Evolutionary conservation across 2,113 vertebrate species (phyloP).

Genomic region (Myrmophylax atrothorax): DNA sequence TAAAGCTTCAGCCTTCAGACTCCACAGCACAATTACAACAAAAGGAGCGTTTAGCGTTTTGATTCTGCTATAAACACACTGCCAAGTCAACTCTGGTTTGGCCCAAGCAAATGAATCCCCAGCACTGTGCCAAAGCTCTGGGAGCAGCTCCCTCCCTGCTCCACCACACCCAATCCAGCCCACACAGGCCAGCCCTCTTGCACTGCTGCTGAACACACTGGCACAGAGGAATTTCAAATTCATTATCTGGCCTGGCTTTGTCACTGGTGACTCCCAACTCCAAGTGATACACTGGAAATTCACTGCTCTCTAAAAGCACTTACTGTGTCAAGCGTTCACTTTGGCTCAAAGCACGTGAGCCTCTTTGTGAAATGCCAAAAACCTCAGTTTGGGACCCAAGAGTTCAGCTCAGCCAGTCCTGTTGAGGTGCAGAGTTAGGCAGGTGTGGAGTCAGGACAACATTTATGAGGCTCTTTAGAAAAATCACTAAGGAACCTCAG

Average conservation of each 20-base stretch:
- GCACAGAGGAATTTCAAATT: slow-evolving; percentile 12
- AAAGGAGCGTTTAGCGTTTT: not conserved
- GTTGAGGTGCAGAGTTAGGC: not conserved
- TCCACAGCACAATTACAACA: not conserved
- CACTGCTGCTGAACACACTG: slow-evolving; percentile 20
- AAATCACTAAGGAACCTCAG: not conserved
- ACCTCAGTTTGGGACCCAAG: not conserved
- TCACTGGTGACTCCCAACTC: slow-evolving; percentile 37
- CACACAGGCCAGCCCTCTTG: slow-evolving; percentile 56
- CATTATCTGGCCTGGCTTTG: slow-evolving; percentile 16
- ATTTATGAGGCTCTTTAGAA: not conserved
- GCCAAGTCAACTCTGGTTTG: slow-evolving; percentile 43
- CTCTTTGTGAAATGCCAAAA: not conserved
- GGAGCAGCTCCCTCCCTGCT: slow-evolving; percentile 59
- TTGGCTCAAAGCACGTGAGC: not conserved
- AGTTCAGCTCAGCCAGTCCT: not conserved
- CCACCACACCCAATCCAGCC: slow-evolving; percentile 70
- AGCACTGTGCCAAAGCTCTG: slow-evolving; percentile 40
- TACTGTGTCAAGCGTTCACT: not conserved
- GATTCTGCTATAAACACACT: not conserved
- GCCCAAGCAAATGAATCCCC: slow-evolving; percentile 54
- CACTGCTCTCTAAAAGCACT: not conserved
- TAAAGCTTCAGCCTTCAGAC: not conserved
- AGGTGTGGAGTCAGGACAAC: not conserved
- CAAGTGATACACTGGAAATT: slow-evolving; percentile 3